Evolutionary conservation across 2,888 invertebrate species (phyloP).

Genomic region (Pimpla rufipes): DNA sequence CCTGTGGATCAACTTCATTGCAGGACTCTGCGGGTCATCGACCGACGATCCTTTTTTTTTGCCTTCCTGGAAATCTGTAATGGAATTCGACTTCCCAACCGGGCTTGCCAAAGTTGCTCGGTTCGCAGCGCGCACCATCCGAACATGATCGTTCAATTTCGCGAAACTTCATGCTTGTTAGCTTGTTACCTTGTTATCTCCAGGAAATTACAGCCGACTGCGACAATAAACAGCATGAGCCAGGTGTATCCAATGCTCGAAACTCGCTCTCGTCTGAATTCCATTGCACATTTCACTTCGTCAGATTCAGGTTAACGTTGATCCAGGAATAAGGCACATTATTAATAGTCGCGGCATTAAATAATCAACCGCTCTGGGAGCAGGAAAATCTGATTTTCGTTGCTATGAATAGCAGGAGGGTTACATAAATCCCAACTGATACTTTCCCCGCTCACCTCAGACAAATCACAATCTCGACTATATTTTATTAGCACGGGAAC

Average conservation of each 20-base stretch:
- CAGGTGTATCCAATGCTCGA: neutral
- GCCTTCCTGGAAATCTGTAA: neutral
- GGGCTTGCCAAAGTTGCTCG: conserved; percentile 4
- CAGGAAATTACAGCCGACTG: neutral
- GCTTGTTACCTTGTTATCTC: conserved; percentile 3
- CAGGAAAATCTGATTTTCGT: too few species aligned
- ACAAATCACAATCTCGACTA: too few species aligned
- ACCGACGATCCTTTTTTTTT: neutral
- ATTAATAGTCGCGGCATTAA: too few species aligned
- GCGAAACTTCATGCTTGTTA: conserved; percentile 4
- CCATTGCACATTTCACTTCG: neutral
- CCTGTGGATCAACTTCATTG: neutral
- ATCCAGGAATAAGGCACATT: neutral
- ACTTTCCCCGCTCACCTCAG: too few species aligned
- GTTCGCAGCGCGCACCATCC: neutral
- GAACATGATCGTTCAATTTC: neutral
- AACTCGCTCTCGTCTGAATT: conserved; percentile 1
- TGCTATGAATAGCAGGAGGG: too few species aligned
- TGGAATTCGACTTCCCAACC: neutral
- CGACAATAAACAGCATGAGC: neutral
- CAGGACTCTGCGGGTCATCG: neutral
- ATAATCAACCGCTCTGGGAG: too few species aligned
- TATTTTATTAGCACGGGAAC: too few species aligned
- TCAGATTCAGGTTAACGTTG: neutral
- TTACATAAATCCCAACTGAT: too few species aligned